Percentiles rank a stretch among this genome's conserved stretches.
phyloP scores from a whole-genome alignment of 2,113 vertebrate genomes.

The Beaufortia kweichowensis region DNA sequence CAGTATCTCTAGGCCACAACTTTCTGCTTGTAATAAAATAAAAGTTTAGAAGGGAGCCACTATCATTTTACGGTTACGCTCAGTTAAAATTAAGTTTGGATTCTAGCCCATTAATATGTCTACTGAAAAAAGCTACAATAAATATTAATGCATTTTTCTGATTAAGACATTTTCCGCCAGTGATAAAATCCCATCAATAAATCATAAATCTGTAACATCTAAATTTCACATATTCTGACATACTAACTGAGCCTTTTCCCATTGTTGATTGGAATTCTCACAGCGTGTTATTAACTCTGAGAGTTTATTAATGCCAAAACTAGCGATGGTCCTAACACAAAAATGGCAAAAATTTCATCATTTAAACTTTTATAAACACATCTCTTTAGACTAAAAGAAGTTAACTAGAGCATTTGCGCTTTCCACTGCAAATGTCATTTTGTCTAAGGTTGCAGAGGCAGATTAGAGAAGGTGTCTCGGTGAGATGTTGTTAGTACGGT shows the following conservation, averaged over 20 bases:
- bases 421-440: slow-evolving; percentile 9
- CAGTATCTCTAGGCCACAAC: not conserved
- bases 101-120: not conserved
- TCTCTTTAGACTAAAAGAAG: not conserved
- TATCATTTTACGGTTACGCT: not conserved
- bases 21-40: not conserved
- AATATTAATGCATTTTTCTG: slow-evolving; percentile 19
- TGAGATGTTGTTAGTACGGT: slow-evolving; percentile 57
- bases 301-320: slow-evolving; percentile 26
- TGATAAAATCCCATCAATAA: slow-evolving; percentile 8
- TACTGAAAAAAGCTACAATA: not conserved
- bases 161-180: slow-evolving; percentile 7
- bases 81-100: slow-evolving; percentile 4
- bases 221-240: not conserved
- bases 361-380: not conserved
- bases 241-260: not conserved
- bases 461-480: slow-evolving; percentile 47
- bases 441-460: slow-evolving; percentile 40
- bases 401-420: slow-evolving; percentile 57
- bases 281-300: not conserved
- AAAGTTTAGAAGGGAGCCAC: not conserved
- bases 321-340: not conserved
- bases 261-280: not conserved
- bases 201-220: slow-evolving; percentile 3
- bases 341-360: not conserved